Evolutionary conservation across 2,113 vertebrate species (phyloP).

Genomic region (Rhegmatorhina hoffmannsi): DNA sequence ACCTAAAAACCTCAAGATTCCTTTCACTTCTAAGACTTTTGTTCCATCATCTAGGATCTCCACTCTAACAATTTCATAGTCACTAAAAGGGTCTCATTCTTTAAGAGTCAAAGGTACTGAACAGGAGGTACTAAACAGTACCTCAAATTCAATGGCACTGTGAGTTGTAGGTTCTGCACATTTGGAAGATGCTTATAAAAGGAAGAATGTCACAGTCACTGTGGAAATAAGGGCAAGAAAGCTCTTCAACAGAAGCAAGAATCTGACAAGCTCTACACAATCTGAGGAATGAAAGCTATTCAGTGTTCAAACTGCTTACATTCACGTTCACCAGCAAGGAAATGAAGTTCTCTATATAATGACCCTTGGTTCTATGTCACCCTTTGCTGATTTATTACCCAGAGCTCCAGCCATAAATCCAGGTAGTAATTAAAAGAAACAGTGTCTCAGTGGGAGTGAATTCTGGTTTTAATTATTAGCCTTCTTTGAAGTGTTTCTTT

Average conservation of each 20-base stretch:
- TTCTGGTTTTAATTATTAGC: constrained; percentile 44
- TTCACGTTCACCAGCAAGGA: neutral
- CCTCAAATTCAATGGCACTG: neutral
- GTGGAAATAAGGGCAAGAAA: neutral
- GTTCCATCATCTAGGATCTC: neutral
- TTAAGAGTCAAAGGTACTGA: neutral
- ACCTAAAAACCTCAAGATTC: neutral
- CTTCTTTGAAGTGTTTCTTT: constrained; percentile 21
- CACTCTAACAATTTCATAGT: neutral
- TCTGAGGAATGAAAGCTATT: neutral
- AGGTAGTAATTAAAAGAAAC: constrained; percentile 49
- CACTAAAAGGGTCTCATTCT: neutral
- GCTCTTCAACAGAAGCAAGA: neutral
- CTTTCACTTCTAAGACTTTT: neutral
- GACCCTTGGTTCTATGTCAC: neutral
- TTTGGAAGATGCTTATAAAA: neutral
- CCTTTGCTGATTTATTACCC: constrained; percentile 32
- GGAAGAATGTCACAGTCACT: neutral
- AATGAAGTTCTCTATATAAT: neutral
- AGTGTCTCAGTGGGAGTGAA: constrained; percentile 40
- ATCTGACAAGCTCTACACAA: neutral
- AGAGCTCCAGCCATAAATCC: constrained; percentile 18
- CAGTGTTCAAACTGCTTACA: neutral
- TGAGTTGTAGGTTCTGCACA: neutral
- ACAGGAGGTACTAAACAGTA: neutral